Conservation (phyloP, 2,888 invertebrate genomes). For the Plagodis dolabraria region DNA sequence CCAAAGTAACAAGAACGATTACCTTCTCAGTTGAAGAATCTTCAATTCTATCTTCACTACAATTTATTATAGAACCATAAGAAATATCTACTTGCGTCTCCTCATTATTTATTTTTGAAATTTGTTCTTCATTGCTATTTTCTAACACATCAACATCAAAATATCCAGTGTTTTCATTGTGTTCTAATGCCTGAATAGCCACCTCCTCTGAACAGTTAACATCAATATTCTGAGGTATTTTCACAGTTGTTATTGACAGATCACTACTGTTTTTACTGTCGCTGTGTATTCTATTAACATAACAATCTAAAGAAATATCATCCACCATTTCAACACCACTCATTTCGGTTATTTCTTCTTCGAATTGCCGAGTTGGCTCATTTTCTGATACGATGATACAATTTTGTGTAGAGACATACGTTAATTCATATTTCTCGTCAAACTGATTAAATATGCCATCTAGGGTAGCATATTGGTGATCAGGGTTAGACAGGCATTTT, state of each 20-base stretch:
- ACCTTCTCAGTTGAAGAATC: neutral
- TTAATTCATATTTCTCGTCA: neutral
- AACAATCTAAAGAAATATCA: slow-evolving; percentile 1
- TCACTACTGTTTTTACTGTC: neutral
- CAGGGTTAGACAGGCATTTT: neutral
- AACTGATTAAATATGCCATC: neutral
- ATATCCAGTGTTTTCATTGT: too few relatives aligned
- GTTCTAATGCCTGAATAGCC: neutral
- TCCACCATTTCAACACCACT: slow-evolving; percentile 21
- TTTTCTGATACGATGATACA: slow-evolving; percentile 17
- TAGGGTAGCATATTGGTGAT: slow-evolving; percentile 7
- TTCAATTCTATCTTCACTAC: neutral
- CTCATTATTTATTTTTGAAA: too few relatives aligned
- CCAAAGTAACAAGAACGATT: too few relatives aligned
- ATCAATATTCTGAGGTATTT: neutral
- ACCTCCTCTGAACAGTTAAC: neutral
- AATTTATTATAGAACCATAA: too few relatives aligned
- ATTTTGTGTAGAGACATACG: slow-evolving; percentile 14
- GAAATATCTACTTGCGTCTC: too few relatives aligned
- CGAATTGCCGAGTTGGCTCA: slow-evolving; percentile 6
- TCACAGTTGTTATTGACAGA: neutral
- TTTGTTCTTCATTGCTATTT: too few relatives aligned
- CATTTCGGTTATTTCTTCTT: slow-evolving; percentile 26
- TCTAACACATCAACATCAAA: neutral
- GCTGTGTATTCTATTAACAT: neutral